Conservation (phyloP, 2,113 vertebrate species). For the Haliaeetus leucogaster region DNA sequence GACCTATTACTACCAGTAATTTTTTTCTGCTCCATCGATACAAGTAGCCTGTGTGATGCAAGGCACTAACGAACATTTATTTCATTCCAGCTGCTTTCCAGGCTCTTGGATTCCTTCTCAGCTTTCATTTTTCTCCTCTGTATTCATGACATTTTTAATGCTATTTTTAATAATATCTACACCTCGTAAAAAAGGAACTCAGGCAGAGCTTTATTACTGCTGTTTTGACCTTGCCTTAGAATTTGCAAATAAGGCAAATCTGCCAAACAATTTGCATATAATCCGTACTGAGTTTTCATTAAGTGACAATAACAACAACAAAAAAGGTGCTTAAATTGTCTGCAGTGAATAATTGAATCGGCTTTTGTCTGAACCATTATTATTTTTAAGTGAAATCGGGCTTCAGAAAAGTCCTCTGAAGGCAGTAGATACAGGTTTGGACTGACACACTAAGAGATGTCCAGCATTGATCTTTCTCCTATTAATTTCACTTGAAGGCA, state of each 20-base stretch:
- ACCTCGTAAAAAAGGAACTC: not conserved
- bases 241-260: not conserved
- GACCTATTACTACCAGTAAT: not conserved
- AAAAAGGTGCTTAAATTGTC: not conserved
- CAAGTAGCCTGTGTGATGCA: not conserved
- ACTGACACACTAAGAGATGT: not conserved
- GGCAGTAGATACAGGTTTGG: not conserved
- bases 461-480: not conserved
- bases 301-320: not conserved
- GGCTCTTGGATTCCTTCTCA: not conserved
- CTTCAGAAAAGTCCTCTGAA: not conserved
- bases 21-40: not conserved
- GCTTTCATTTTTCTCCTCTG: not conserved
- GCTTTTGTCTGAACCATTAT: not conserved
- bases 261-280: not conserved
- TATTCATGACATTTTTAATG: not conserved
- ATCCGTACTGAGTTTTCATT: not conserved
- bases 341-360: not conserved
- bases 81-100: not conserved
- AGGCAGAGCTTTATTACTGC: not conserved
- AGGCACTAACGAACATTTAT: conserved; percentile 14
- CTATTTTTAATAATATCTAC: conserved; percentile 2
- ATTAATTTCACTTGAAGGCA: not conserved
- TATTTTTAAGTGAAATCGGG: not conserved
- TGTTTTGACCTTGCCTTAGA: conserved; percentile 5